Evolutionary conservation across 1,140 invertebrate genomes (phyloP).

Genomic region (Anastrepha ludens): DNA sequence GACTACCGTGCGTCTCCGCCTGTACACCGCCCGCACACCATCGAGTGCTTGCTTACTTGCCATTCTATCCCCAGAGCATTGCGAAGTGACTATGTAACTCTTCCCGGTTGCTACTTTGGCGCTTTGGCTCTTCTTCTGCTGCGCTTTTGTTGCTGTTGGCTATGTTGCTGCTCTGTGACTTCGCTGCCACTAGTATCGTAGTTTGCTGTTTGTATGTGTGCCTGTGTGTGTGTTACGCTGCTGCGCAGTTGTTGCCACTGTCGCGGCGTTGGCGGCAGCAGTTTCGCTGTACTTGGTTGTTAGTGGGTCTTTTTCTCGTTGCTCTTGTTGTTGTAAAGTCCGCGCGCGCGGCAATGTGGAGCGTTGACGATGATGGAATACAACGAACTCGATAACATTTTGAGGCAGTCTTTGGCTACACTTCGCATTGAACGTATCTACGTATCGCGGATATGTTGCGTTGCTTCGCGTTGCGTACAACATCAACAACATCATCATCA

Average conservation of each 20-base stretch:
- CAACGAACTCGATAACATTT: constrained; percentile 75
- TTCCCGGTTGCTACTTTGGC: constrained; percentile 46
- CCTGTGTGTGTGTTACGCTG: not conserved
- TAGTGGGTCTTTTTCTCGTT: not conserved
- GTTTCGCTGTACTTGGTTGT: constrained; percentile 38
- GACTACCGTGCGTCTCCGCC: not conserved
- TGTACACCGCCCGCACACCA: not conserved
- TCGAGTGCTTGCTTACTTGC: not conserved
- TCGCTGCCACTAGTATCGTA: not conserved
- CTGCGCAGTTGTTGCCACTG: constrained; percentile 9
- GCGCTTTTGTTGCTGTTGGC: not conserved
- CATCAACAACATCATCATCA: constrained; percentile 42
- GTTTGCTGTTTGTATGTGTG: not conserved
- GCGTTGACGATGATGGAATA: constrained; percentile 61
- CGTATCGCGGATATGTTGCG: constrained; percentile 73
- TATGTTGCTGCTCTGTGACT: constrained; percentile 53
- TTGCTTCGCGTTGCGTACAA: constrained; percentile 54
- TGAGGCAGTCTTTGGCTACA: constrained; percentile 74
- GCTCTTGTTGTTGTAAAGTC: constrained; percentile 39
- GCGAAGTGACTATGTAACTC: not conserved
- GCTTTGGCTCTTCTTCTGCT: constrained; percentile 8
- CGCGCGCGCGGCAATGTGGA: constrained; percentile 53
- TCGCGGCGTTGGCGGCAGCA: not conserved
- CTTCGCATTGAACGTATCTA: constrained; percentile 74
- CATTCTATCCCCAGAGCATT: constrained; percentile 16